Conservation (phyloP, 2,888 invertebrate genomes). For the Liodrosophila aerea region DNA sequence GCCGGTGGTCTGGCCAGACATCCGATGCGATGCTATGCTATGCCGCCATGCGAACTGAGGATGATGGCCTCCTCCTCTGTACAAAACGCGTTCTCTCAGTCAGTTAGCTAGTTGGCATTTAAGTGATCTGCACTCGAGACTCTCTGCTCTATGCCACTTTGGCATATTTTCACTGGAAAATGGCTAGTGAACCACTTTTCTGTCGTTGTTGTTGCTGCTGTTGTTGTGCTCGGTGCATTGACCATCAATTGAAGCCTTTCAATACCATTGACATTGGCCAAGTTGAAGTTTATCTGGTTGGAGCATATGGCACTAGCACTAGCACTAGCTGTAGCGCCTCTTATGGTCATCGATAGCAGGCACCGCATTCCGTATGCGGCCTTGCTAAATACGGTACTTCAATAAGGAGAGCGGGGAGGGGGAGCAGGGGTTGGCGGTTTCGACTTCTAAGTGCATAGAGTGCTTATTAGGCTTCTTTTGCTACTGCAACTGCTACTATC, state of each 20-base stretch:
- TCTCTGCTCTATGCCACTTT: conserved; percentile 41
- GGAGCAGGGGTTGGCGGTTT: too few relatives aligned
- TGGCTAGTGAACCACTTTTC: conserved; percentile 55
- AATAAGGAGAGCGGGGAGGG: conserved; percentile 5
- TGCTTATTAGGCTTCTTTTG: conserved; percentile 11
- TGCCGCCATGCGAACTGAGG: too few relatives aligned
- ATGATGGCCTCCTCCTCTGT: conserved; percentile 53
- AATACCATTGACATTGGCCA: conserved; percentile 60
- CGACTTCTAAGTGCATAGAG: conserved; percentile 1
- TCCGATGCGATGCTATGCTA: conserved; percentile 26
- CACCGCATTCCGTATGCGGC: conserved; percentile 61
- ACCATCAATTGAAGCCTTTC: conserved; percentile 65
- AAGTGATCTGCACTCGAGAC: conserved; percentile 29
- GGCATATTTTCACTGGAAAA: conserved; percentile 70
- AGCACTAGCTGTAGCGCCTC: too few relatives aligned
- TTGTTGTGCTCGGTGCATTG: conserved; percentile 58
- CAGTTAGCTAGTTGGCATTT: conserved; percentile 32
- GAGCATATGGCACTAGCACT: conserved; percentile 51
- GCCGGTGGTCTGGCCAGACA: conserved; percentile 67
- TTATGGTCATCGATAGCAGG: conserved; percentile 42
- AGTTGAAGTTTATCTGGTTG: conserved; percentile 10
- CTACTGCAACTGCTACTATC: too few relatives aligned
- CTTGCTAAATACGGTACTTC: conserved; percentile 57
- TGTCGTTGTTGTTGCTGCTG: conserved; percentile 1
- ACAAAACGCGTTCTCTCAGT: conserved; percentile 58